Conservation (phyloP, 1,140 invertebrate genomes). For the Drosophila nikananu region DNA sequence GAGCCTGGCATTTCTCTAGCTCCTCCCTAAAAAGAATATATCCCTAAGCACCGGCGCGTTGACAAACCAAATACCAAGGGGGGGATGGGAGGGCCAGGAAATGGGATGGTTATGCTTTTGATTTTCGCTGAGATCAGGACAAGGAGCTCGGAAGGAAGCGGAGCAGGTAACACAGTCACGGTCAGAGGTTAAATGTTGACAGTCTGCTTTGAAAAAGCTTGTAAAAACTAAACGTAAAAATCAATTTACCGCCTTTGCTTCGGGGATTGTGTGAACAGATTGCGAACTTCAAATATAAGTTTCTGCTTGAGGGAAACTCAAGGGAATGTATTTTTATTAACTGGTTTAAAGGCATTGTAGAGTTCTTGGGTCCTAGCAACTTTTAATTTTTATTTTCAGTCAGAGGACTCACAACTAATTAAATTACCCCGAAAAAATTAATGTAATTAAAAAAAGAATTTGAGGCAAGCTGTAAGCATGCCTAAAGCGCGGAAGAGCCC, state of each 20-base stretch:
- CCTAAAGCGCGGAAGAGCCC: conserved; percentile 14
- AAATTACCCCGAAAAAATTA: not conserved
- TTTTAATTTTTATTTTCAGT: not conserved
- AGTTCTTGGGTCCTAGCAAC: too few relatives aligned
- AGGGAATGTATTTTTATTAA: not conserved
- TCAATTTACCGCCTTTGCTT: conserved; percentile 56
- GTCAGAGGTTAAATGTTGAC: conserved; percentile 52
- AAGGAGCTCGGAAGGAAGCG: conserved; percentile 4
- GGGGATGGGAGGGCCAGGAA: conserved; percentile 15
- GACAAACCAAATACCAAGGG: conserved; percentile 40
- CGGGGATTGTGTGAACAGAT: conserved; percentile 21
- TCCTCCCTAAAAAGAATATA: conserved; percentile 50
- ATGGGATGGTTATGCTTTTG: conserved; percentile 37
- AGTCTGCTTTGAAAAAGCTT: conserved; percentile 42
- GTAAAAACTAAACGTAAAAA: conserved; percentile 38
- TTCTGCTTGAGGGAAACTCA: not conserved
- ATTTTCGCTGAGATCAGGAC: conserved; percentile 25
- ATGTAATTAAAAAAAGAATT: conserved; percentile 18
- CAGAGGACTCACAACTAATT: conserved; percentile 6
- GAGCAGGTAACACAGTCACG: conserved; percentile 41
- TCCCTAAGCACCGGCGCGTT: conserved; percentile 33
- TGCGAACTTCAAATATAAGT: not conserved
- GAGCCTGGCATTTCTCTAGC: conserved; percentile 35
- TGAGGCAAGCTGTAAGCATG: conserved; percentile 6
- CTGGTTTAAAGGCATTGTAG: not conserved